phyloP scores from a whole-genome alignment of 2,888 invertebrate genomes.

The Andrena marginata region DNA sequence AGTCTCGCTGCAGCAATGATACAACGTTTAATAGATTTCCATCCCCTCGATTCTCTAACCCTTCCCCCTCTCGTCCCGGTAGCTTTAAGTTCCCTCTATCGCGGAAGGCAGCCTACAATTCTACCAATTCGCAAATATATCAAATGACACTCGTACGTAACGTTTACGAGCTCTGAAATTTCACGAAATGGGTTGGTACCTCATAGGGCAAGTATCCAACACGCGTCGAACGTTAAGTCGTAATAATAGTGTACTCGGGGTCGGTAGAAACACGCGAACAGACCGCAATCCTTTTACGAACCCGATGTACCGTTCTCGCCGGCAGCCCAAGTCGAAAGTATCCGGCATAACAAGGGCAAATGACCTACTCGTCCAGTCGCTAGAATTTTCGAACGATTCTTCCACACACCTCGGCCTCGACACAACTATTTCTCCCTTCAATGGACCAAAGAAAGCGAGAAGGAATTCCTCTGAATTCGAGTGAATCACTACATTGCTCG shows the following conservation, averaged over 20 bases:
- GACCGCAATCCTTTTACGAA: constrained; percentile 61
- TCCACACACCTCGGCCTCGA: constrained; percentile 20
- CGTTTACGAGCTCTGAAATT: constrained; percentile 14
- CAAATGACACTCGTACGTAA: not conserved
- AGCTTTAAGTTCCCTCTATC: not conserved
- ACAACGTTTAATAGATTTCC: not conserved
- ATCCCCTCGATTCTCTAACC: not conserved
- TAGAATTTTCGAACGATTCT: constrained; percentile 59
- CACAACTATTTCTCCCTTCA: not conserved
- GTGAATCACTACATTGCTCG: not conserved
- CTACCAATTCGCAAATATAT: not conserved
- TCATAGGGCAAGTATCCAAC: constrained; percentile 3
- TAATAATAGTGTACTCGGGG: constrained; percentile 41
- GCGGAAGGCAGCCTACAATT: not conserved
- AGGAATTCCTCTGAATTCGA: not conserved
- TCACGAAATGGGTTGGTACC: not conserved
- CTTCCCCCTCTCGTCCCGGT: not conserved
- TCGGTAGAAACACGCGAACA: constrained; percentile 44
- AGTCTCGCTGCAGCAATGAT: constrained; percentile 19
- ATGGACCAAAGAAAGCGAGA: not conserved
- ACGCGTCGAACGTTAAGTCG: constrained; percentile 37
- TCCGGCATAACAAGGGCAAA: constrained; percentile 66
- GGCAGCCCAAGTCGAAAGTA: constrained; percentile 66
- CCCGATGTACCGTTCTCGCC: constrained; percentile 60
- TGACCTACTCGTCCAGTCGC: constrained; percentile 57